Evolutionary conservation across 2,113 vertebrate genomes (phyloP).

Genomic region (Trogon surrucura): DNA sequence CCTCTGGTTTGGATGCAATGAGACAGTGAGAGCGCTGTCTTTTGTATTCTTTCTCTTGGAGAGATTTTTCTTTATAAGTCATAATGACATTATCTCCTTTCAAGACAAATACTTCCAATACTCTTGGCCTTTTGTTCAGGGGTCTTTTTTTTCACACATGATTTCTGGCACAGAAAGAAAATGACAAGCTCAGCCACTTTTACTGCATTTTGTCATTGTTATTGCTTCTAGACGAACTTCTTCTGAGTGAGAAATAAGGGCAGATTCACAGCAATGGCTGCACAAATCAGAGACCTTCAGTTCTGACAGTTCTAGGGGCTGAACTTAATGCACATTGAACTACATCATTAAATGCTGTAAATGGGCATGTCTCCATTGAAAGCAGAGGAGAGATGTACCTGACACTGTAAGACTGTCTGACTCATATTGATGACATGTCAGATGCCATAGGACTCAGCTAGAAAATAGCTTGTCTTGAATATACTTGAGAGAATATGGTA

Average conservation of each 20-base stretch:
- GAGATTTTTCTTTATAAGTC: not conserved
- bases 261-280: not conserved
- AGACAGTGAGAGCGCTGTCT: not conserved
- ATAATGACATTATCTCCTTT: not conserved
- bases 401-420: not conserved
- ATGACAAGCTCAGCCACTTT: not conserved
- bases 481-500: not conserved
- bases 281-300: not conserved
- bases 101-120: not conserved
- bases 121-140: not conserved
- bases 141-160: not conserved
- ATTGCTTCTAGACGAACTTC: not conserved
- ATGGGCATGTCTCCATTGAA: not conserved
- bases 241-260: conserved; percentile 4
- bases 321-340: not conserved
- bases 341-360: conserved; percentile 20
- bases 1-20: not conserved
- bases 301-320: not conserved
- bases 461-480: not conserved
- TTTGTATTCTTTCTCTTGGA: not conserved
- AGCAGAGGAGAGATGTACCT: not conserved
- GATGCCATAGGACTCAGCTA: not conserved
- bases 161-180: not conserved
- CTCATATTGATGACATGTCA: not conserved
- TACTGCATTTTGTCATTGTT: not conserved